A percentile compares a stretch with the other conserved stretches of the same genome.
Evolutionary conservation across 2,113 vertebrate genomes (phyloP).

Genomic region (Corapipo altera): DNA sequence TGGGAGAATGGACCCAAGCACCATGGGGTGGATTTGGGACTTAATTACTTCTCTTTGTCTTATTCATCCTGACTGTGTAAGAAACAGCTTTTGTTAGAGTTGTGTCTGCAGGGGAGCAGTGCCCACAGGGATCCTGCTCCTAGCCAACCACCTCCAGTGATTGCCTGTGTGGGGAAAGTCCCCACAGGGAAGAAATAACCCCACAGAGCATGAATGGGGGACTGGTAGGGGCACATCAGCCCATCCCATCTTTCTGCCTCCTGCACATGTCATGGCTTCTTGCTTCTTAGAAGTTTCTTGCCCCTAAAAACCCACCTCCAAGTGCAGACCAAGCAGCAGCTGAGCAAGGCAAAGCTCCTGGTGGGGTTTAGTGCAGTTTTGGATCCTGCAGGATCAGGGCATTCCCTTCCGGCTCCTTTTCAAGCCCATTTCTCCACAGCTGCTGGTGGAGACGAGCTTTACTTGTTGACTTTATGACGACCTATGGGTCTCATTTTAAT

Average conservation of each 20-base stretch:
- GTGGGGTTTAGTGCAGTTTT: neutral
- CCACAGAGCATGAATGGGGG: neutral
- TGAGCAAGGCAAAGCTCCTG: neutral
- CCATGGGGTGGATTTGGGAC: fast-evolving
- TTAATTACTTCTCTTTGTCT: neutral
- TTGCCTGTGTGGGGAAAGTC: neutral
- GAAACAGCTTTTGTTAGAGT: neutral
- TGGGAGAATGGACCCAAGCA: neutral
- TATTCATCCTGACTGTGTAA: neutral
- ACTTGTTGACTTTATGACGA: neutral
- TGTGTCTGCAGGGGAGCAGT: neutral
- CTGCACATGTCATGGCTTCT: neutral
- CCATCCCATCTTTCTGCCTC: neutral
- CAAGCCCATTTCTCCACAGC: neutral
- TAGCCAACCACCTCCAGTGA: neutral
- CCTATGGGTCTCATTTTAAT: constrained; percentile 17
- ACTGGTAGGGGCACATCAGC: neutral
- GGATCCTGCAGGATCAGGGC: neutral
- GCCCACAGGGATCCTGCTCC: neutral
- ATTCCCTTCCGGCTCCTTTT: neutral
- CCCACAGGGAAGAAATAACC: neutral
- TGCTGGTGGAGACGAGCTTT: fast-evolving
- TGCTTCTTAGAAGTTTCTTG: neutral
- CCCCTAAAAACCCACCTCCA: neutral
- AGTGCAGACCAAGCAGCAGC: neutral